Evolutionary conservation across 2,797 vertebrate species (phyloP).

Genomic region (Thunnus albacares): DNA sequence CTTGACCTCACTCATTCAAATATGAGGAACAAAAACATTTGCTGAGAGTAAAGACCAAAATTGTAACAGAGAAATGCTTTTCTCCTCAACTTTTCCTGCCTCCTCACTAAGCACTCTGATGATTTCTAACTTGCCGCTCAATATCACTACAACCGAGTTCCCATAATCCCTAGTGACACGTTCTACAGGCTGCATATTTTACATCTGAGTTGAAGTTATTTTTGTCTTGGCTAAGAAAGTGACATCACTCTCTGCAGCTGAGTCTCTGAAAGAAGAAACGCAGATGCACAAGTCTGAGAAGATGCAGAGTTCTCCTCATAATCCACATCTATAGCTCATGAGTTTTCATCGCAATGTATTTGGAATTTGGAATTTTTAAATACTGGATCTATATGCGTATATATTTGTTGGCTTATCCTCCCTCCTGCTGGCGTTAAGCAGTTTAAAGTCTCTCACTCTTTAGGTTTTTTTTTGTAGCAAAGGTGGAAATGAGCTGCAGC

Average conservation of each 20-base stretch:
- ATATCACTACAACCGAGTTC: slow-evolving; percentile 41
- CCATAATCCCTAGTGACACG: slow-evolving; percentile 63
- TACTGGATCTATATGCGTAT: slow-evolving; percentile 38
- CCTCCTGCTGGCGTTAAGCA: slow-evolving; percentile 59
- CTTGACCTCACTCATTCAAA: slow-evolving; percentile 41
- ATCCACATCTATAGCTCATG: slow-evolving; percentile 30
- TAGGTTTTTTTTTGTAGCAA: slow-evolving; percentile 35
- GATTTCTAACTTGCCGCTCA: slow-evolving; percentile 53
- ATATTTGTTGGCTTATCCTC: slow-evolving; percentile 53
- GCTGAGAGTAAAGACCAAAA: neutral
- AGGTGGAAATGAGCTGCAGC: slow-evolving; percentile 73
- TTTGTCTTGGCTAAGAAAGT: slow-evolving; percentile 64
- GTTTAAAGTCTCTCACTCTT: slow-evolving; percentile 59
- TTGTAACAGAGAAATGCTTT: slow-evolving; percentile 1
- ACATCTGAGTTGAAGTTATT: slow-evolving; percentile 54
- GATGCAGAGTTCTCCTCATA: slow-evolving; percentile 30
- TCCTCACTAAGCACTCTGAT: slow-evolving; percentile 23
- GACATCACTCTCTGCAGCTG: slow-evolving; percentile 64
- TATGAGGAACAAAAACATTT: slow-evolving; percentile 8
- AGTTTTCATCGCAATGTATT: slow-evolving; percentile 26
- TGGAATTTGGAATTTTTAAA: slow-evolving; percentile 30
- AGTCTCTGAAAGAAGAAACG: slow-evolving; percentile 41
- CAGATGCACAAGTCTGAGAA: slow-evolving; percentile 27
- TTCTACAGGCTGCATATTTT: slow-evolving; percentile 55
- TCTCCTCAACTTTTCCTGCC: neutral